phyloP scores from a whole-genome alignment of 2,113 vertebrate species.

The Felis chaus region DNA sequence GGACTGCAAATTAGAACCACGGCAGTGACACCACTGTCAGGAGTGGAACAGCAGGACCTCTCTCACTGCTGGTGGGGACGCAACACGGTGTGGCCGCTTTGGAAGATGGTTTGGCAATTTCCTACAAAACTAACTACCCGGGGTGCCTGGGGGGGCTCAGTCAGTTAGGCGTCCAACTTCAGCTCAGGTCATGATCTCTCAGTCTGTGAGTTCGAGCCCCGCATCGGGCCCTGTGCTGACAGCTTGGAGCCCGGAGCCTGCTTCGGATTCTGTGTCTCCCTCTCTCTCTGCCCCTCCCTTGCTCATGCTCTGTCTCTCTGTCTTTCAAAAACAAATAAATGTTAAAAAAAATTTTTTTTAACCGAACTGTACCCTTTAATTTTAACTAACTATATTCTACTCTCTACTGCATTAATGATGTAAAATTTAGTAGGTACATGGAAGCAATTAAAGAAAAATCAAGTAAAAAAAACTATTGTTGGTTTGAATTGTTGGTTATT shows the following conservation, averaged over 20 bases:
- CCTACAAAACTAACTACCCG: neutral
- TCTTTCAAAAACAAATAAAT: too few relatives aligned
- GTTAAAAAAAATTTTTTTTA: too few relatives aligned
- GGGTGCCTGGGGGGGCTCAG: too few relatives aligned
- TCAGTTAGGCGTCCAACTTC: too few relatives aligned
- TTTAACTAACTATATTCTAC: neutral
- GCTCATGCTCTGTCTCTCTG: too few relatives aligned
- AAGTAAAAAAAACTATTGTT: neutral
- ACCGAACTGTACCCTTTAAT: neutral
- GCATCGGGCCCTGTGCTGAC: too few relatives aligned
- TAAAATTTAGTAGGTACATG: neutral
- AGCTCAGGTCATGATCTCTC: too few relatives aligned
- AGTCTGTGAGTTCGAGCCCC: too few relatives aligned
- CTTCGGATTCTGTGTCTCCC: too few relatives aligned
- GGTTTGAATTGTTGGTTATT: too few relatives aligned
- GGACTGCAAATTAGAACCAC: neutral
- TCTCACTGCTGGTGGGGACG: neutral
- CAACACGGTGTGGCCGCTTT: rapidly evolving
- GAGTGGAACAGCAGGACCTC: neutral
- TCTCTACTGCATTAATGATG: neutral
- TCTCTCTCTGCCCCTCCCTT: too few relatives aligned
- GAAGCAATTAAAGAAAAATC: neutral
- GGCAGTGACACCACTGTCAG: neutral
- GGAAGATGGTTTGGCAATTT: neutral
- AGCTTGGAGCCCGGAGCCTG: too few relatives aligned